phyloP scores from a whole-genome alignment of 1,140 invertebrate genomes.

The Drosophila oshimai region DNA sequence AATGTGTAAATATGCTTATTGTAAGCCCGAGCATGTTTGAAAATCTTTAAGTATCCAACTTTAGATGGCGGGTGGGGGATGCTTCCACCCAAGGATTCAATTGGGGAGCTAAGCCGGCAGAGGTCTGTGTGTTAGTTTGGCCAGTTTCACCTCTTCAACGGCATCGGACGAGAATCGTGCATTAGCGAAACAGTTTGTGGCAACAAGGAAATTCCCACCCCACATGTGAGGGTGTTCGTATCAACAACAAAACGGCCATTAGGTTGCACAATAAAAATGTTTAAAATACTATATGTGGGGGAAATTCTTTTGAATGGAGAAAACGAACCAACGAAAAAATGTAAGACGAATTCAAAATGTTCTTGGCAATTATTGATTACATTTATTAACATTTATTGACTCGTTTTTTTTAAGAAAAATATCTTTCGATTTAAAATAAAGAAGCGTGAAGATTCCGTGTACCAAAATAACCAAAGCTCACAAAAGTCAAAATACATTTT shows the following conservation, averaged over 20 bases:
- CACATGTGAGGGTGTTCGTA: constrained; percentile 2
- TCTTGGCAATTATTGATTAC: not conserved
- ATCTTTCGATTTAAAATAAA: too few species aligned
- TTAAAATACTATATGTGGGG: constrained; percentile 63
- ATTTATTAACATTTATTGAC: too few species aligned
- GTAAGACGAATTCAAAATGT: constrained; percentile 3
- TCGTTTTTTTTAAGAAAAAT: too few species aligned
- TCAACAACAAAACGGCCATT: constrained; percentile 71
- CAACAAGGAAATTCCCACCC: constrained; percentile 48
- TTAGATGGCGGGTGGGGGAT: constrained; percentile 33
- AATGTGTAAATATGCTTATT: constrained; percentile 55
- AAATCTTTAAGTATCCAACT: constrained; percentile 71
- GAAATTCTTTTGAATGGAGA: constrained; percentile 28
- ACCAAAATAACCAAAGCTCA: too few species aligned
- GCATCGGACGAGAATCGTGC: constrained; percentile 60
- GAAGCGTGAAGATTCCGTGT: too few species aligned
- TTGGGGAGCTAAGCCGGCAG: constrained; percentile 51
- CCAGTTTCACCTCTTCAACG: constrained; percentile 72
- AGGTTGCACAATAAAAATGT: constrained; percentile 75
- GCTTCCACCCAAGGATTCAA: constrained; percentile 63
- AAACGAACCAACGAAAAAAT: constrained; percentile 22
- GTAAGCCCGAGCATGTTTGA: constrained; percentile 66
- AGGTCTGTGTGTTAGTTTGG: constrained; percentile 38
- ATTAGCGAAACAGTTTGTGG: constrained; percentile 72
- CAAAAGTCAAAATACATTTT: too few species aligned